A percentile compares a stretch with the other conserved stretches of the same genome.
These are phyloP conservation scores for Atherinomorus stipes DNA, from an alignment of 2,113 vertebrate species.

Conservation along the genomic window DNA sequence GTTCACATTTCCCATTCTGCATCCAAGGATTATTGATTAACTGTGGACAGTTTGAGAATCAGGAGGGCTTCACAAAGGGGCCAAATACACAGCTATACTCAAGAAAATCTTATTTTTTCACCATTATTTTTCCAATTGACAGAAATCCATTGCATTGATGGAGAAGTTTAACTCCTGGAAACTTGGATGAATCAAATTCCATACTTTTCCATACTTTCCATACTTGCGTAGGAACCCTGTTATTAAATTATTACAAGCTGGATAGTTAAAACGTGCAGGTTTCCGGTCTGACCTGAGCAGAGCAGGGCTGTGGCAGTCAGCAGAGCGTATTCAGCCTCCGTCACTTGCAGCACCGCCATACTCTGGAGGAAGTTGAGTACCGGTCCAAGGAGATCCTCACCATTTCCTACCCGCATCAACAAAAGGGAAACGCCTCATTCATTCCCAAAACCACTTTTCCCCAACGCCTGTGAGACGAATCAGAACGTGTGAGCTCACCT, in stretches of 20 bases:
- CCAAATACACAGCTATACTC: no score
- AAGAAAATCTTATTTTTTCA: no score
- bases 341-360: conserved; percentile 89
- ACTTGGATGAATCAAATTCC: no score
- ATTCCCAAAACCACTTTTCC: not conserved
- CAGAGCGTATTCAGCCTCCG: conserved; percentile 90
- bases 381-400: conserved; percentile 88
- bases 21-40: no score
- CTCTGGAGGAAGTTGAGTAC: conserved; percentile 94
- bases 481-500: conserved; percentile 44
- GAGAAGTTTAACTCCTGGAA: no score
- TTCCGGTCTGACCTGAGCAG: conserved; percentile 88
- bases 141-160: no score
- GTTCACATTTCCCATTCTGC: no score
- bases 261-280: not conserved
- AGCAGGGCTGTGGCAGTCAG: conserved; percentile 90
- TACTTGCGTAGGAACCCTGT: no score
- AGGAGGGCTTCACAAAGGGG: no score
- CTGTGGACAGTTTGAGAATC: no score
- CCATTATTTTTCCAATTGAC: no score
- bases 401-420: conserved; percentile 78
- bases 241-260: not conserved
- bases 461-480: not conserved
- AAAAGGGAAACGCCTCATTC: not conserved
- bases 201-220: no score